Base-by-base conservation (phyloP, 2,113 vertebrate genomes). In the Thomomys bottae region DNA sequence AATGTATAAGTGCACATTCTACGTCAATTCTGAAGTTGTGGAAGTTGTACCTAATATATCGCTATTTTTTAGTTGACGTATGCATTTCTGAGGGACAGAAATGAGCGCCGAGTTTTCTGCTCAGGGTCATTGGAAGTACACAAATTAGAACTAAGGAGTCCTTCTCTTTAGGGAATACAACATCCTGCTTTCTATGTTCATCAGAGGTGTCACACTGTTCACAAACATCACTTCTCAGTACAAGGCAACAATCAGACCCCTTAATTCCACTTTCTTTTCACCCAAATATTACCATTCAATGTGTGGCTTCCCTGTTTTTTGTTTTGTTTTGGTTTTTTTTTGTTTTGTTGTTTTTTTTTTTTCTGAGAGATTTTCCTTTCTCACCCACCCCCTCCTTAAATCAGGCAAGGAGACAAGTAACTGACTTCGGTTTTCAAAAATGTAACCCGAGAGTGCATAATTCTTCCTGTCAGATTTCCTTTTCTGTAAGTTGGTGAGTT, bases 401-500 rank as follows among this genome's bases (percentile, higher is more conserved):
- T 89, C 73, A 96, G 95, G 94, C 92, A 91, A 84, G 93, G 96
- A 96, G 87, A 94, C 90, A 96, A 94, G 83, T 82, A 93, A 97
- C 96, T 96, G 92, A 97, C 91, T 97, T 97, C 63, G 11, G 93
- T 97, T 97, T 96, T 92, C 92, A 96, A 96, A 96, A 97, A 95
- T 93, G 89, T 95, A 96, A 97, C 93, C 93, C 95, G 18, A 42
- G 96, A 93, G 90, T 85, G 72, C 96, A 95, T 59, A 97, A 94
- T 94, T 97, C 95, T 96, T 94, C 96, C 90, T 97, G 68, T 97
- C 95, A 98, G 90, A 96, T 97, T 98, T 97, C 96, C 95, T 97
- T 97, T 98, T 97, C 97, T 97, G 96, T 96, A 97, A 97, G 95
- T 97, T 98, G 97, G 89, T 97, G 96, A 96, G 96, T 97, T 98